Conservation (phyloP, 2,797 vertebrate genomes). For the Alectoris magna region DNA sequence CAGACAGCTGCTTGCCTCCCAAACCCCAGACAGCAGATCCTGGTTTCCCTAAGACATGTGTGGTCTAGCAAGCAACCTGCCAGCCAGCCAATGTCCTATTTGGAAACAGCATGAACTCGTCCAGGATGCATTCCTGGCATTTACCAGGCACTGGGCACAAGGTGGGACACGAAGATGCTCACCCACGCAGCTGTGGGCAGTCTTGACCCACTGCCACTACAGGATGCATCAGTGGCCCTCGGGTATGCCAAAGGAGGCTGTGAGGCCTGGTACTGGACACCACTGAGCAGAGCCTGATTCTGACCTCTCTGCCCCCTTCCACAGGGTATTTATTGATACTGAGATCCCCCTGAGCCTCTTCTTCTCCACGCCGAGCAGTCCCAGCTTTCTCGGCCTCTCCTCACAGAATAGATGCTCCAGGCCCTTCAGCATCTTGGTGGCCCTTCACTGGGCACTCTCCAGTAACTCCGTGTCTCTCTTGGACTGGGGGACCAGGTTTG, state of each 20-base stretch:
- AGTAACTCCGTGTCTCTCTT: background rate
- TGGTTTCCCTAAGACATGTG: accelerated
- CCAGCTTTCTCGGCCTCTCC: background rate
- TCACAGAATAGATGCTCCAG: background rate
- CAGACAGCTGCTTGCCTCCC: background rate
- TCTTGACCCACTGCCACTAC: background rate
- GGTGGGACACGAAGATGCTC: accelerated
- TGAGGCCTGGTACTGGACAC: background rate
- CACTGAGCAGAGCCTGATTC: background rate
- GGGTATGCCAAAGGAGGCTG: background rate
- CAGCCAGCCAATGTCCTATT: background rate
- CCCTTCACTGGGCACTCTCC: background rate
- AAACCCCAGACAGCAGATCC: background rate
- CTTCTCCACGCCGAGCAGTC: background rate
- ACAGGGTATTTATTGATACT: background rate
- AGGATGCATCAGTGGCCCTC: background rate
- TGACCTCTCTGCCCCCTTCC: background rate
- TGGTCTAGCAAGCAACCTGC: background rate
- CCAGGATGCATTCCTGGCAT: accelerated
- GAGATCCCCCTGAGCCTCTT: background rate
- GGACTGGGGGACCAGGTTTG: background rate
- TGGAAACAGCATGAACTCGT: background rate
- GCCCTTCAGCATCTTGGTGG: background rate
- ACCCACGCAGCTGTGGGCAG: accelerated
- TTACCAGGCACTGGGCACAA: accelerated